Base-by-base conservation (phyloP, 2,797 vertebrate species). In the Pteronotus mesoamericanus region DNA sequence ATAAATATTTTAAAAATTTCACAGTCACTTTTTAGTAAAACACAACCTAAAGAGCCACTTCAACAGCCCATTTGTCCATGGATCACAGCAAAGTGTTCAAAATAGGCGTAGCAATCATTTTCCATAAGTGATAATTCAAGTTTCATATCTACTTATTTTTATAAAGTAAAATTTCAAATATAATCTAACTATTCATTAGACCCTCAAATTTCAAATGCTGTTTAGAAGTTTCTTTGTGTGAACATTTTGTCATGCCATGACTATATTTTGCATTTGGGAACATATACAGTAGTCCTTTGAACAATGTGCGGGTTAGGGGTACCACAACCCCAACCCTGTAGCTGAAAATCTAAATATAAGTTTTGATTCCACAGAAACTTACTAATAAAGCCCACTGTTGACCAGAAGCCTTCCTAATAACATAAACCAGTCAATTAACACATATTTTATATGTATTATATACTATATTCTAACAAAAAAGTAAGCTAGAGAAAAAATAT, bases 121-220 rank as follows among this genome's bases (percentile, higher is more conserved):
- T 82, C n/a, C 48, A 92, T 95, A 64, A 88, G 74, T 3, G 74
- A 14, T 82, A 92, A 94, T 74, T 91, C 94, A 92, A 94, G 84
- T 44, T 74, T n/a, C 6, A 29, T 59, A 74, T 92, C 92, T 96
- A 84, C 95, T 93, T 94, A 89, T 95, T 96, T 97, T 96, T 78
- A 74, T 21, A 91, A 93, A 79, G 82, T 66, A 71, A 89, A 86
- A 74, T 91, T 82, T 97, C 74, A 89, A 95, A 97, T 94, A 51
- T 80, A 77, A 51, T 71, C 92, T 85, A 59, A 89, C 89, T 84
- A 88, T 87, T 94, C 39, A 82, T 80, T 42, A 64, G 42, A n/a
- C 42, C 66, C 64, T 89, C 84, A 68, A 69, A 86, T 91, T 74
- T 71, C 64, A 96, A 96, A 96, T 39, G 39, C 32, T 72, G 24